Evolutionary conservation across 2,113 vertebrate species (phyloP).

Genomic region (Mesoclemmys tuberculata): DNA sequence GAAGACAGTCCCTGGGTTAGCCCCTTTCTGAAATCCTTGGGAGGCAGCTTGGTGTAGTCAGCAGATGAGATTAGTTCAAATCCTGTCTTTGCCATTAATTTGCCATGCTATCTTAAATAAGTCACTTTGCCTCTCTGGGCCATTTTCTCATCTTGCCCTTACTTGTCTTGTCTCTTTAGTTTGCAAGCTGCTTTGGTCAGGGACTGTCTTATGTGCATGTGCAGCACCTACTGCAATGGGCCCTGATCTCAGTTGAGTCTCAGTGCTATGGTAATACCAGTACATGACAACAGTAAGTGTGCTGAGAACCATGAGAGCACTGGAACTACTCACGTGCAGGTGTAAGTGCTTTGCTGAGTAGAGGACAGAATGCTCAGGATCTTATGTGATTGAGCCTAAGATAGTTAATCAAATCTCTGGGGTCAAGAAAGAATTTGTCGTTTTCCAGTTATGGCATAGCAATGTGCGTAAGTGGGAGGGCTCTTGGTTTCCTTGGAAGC

Average conservation of each 20-base stretch:
- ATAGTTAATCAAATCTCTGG: not conserved
- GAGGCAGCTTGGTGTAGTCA: not conserved
- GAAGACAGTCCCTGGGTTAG: not conserved
- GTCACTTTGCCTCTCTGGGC: not conserved
- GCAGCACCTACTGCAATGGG: not conserved
- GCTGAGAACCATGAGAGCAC: not conserved
- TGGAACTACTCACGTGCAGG: not conserved
- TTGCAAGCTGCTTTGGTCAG: not conserved
- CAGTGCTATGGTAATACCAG: not conserved
- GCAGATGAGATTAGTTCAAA: not conserved
- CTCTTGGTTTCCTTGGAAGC: not conserved
- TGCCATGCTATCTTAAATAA: not conserved
- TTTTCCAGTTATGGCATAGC: not conserved
- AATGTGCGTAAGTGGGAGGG: not conserved
- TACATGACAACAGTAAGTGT: not conserved
- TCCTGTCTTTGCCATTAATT: not conserved
- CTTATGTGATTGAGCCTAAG: not conserved
- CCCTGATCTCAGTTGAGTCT: not conserved
- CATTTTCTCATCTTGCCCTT: not conserved
- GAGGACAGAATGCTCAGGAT: not conserved
- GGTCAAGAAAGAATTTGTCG: not conserved
- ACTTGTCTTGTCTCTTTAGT: not conserved
- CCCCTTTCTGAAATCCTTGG: not conserved
- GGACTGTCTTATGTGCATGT: not conserved
- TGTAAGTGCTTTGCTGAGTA: not conserved